These are phyloP conservation scores for Piezodorus guildinii DNA, from an alignment of 1,140 invertebrate species.

Conservation along the genomic window DNA sequence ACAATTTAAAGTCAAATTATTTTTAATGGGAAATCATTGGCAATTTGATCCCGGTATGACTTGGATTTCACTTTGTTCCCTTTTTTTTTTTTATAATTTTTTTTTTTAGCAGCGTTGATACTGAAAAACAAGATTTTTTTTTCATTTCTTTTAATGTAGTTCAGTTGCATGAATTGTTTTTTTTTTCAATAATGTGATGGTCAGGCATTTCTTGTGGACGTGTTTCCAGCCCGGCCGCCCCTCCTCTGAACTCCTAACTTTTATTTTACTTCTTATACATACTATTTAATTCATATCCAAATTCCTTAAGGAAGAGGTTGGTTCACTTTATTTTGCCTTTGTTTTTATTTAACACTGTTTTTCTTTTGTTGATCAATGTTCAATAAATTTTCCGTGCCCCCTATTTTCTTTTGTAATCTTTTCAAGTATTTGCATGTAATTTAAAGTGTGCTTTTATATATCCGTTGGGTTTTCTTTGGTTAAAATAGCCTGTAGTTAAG, in stretches of 20 bases:
- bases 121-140: constrained; percentile 14
- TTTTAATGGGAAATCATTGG: too few species aligned
- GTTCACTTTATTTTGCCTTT: neutral
- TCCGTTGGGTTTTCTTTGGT: constrained; percentile 25
- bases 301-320: constrained; percentile 1
- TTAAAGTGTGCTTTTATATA: constrained; percentile 14
- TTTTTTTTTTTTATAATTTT: too few species aligned
- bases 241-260: constrained; percentile 20
- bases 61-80: too few species aligned
- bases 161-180: constrained; percentile 18
- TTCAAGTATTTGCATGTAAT: neutral
- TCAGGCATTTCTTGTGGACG: constrained; percentile 6
- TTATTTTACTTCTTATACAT: constrained; percentile 26
- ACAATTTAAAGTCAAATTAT: too few species aligned
- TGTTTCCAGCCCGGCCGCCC: constrained; percentile 25
- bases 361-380: neutral
- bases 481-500: too few species aligned
- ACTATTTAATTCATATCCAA: constrained; percentile 22
- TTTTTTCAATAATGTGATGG: neutral
- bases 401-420: constrained; percentile 7
- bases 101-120: too few species aligned
- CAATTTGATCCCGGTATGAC: too few species aligned
- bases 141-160: constrained; percentile 22
- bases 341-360: neutral
- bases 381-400: neutral